Conservation (phyloP, 2,113 vertebrate genomes). For the Semicossyphus pulcher region DNA sequence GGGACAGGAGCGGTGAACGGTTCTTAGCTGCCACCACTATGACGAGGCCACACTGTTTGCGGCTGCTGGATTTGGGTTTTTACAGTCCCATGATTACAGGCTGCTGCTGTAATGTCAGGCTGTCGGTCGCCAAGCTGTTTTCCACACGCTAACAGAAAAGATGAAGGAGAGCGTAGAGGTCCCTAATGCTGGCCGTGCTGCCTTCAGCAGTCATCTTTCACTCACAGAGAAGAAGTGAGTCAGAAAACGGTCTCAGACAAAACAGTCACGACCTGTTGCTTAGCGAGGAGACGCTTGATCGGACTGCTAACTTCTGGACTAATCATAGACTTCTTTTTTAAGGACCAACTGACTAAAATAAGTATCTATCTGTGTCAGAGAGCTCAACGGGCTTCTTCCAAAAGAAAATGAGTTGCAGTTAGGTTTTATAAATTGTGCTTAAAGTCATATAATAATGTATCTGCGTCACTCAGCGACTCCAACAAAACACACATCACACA, state of each 20-base stretch:
- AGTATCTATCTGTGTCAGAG: slow-evolving; percentile 58
- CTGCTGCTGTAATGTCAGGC: slow-evolving; percentile 82
- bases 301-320: slow-evolving; percentile 58
- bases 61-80: slow-evolving; percentile 84
- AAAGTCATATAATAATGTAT: slow-evolving; percentile 37
- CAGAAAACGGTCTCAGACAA: slow-evolving; percentile 63
- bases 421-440: slow-evolving; percentile 31
- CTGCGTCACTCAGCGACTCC: slow-evolving; percentile 32
- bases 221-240: slow-evolving; percentile 68
- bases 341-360: slow-evolving; percentile 61
- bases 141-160: slow-evolving; percentile 79
- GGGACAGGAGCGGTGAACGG: slow-evolving; percentile 72
- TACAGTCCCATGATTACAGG: slow-evolving; percentile 85
- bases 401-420: slow-evolving; percentile 44
- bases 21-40: slow-evolving; percentile 77
- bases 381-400: slow-evolving; percentile 37
- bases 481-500: slow-evolving; percentile 31
- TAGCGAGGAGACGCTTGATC: slow-evolving; percentile 66
- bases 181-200: slow-evolving; percentile 64
- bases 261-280: slow-evolving; percentile 66
- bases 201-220: slow-evolving; percentile 74
- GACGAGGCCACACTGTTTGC: slow-evolving; percentile 82
- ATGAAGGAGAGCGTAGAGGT: slow-evolving; percentile 68
- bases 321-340: slow-evolving; percentile 69
- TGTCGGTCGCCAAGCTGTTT: slow-evolving; percentile 78